Base-by-base conservation (phyloP, 2,113 vertebrate species). In the Rhegmatorhina hoffmannsi region DNA sequence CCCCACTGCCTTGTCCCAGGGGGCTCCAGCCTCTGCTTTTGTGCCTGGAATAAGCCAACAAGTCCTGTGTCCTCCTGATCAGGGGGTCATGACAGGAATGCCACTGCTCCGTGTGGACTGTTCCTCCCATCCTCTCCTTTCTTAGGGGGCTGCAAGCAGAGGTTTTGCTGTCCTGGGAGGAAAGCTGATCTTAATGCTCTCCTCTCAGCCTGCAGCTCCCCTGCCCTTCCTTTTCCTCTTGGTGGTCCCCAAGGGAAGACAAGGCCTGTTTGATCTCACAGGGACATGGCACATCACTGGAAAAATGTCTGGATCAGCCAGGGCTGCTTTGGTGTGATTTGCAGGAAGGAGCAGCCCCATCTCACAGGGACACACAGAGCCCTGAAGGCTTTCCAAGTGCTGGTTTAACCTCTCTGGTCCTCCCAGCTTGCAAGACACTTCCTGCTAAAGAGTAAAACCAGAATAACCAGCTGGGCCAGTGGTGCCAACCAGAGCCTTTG, bases 281-380 rank as follows among this genome's bases (percentile, higher is more conserved):
- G 2, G 40, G 40, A 79, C 3, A 1, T 1, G 24, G 9, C 6
- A 43, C 4, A 1, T 29, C 31, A 5, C 38, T 2, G 1, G 34
- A 12, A 50, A 23, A 53, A 31, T 7, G 10, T 18, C n/a, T 29
- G 67, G 38, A 7, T 31, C 31, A 49, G 24, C 53, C 7, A 6
- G 21, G 17, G 19, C 3, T n/a, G 52, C 20, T 28, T 73, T 49
- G 10, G 1, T 3, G 6, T 2, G 50, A 9, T 29, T 12, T 4
- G 17, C 26, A 59, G 23, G 58, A 56, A 76, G 24, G 26, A 38
- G 2, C 43, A 50, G 19, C 7, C 38, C 52, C 0, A 0, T 43
- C 17, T 53, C 43, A 34, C 31, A 5, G 0, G 0, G 52, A 8
- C 24, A 5, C 8, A 9, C 26, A 19, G 47, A 64, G 34, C 34